Base-by-base conservation (phyloP, 2,888 invertebrate genomes). In the Sabatieria punctata region DNA sequence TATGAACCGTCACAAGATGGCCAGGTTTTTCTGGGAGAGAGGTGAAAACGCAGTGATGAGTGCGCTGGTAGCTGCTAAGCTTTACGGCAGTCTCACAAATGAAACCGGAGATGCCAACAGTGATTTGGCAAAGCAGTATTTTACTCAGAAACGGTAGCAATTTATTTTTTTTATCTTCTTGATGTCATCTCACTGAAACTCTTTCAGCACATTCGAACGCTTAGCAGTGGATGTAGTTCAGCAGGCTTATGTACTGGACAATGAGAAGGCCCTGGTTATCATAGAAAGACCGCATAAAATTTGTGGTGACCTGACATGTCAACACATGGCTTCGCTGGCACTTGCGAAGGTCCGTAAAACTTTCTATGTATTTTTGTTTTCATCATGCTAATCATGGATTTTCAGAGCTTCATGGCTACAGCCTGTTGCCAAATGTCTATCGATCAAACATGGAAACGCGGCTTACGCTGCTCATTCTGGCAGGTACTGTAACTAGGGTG, bases 21-120 rank as follows among this genome's bases (percentile, higher is more conserved):
- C 68, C n/a, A 56, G 59, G 43, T 63, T 65, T 49, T 61, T 65
- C 48, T 66, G 68, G 67, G 64, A 65, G 51, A 55, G 65, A 48
- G 63, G 64, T 3, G 62, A 65, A 13, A 66, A 65, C 27, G 63
- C 67, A 1, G 58, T 69, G 3, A 60, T 61, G 3, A 57, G 60
- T 48, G 66, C 68, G 15, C 49, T 69, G 15, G 64, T 64, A 3
- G 65, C 64, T 2, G 59, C 65, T 3, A 49, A 57, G 21, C 52
- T 69, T 30, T 67, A 64, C 52, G 51, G 52, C 33, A 54, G 57
- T 8, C 54, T 68, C 47, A 56, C 21, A 8, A 25, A 26, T 13
- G 2, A 4, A 21, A 13, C 22, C 15, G 11, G 22, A 15, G 18
- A 43, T 8, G 18, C 18, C 22, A 43, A 33, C 26, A n/a, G 19